A percentile compares a stretch with the other conserved stretches of the same genome.
These are phyloP conservation scores for Ceratitis capitata DNA, from an alignment of 1,140 invertebrate genomes.

Conservation along the genomic window DNA sequence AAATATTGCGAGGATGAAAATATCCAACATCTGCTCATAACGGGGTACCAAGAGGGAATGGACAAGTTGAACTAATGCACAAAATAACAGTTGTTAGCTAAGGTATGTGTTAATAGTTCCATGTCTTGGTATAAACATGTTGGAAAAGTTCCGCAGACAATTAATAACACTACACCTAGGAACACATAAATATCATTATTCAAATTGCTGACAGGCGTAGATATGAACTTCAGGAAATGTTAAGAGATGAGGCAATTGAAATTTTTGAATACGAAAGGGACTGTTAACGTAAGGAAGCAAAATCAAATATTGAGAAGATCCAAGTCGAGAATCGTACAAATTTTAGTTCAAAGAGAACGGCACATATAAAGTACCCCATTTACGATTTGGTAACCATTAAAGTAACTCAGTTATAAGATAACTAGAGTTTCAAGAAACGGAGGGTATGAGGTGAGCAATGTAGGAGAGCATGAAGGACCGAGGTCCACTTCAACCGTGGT, in stretches of 20 bases:
- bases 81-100: slow-evolving; percentile 46
- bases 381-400: slow-evolving; percentile 19
- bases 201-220: slow-evolving; percentile 48
- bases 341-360: slow-evolving; percentile 46
- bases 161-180: slow-evolving; percentile 52
- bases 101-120: slow-evolving; percentile 49
- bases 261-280: neutral
- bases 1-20: neutral
- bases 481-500: neutral
- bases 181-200: slow-evolving; percentile 45
- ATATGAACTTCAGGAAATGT: slow-evolving; percentile 49
- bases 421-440: neutral
- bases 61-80: slow-evolving; percentile 52
- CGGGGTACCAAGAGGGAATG: slow-evolving; percentile 52
- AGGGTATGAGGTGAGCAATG: neutral
- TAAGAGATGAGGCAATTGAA: slow-evolving; percentile 11
- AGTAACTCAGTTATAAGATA: neutral
- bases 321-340: slow-evolving; percentile 51
- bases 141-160: slow-evolving; percentile 47
- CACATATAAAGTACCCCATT: neutral
- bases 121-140: slow-evolving; percentile 55
- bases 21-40: slow-evolving; percentile 49
- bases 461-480: neutral
- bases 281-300: slow-evolving; percentile 43
- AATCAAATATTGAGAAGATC: slow-evolving; percentile 48